These are phyloP conservation scores for Trichopoda pennipes DNA, from an alignment of 2,888 invertebrate genomes.

Conservation along the genomic window DNA sequence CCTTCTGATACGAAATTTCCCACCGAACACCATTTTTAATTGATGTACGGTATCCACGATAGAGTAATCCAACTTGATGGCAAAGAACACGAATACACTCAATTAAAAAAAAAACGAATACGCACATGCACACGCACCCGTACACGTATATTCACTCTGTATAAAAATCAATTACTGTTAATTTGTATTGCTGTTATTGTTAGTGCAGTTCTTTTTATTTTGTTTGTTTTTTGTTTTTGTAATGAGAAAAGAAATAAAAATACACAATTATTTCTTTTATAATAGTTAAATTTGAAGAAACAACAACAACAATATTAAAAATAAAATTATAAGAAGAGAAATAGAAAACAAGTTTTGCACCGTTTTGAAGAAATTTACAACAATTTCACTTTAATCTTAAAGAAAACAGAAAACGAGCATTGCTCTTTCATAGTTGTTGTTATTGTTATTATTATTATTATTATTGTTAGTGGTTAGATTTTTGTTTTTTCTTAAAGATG, in stretches of 20 bases:
- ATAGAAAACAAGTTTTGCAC: conserved; percentile 39
- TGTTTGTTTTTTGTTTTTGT: conserved; percentile 23
- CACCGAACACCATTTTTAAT: conserved; percentile 81
- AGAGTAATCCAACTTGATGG: conserved; percentile 74
- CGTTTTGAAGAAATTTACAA: conserved; percentile 62
- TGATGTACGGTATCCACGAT: conserved; percentile 77
- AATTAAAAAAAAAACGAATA: too few relatives aligned
- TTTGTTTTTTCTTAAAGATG: conserved; percentile 18
- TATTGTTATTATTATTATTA: not conserved
- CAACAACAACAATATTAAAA: conserved; percentile 10
- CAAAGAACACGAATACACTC: not conserved
- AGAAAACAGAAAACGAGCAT: conserved; percentile 48
- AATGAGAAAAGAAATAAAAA: too few relatives aligned
- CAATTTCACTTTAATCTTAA: conserved; percentile 64
- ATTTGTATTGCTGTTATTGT: conserved; percentile 2
- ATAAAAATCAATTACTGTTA: conserved; percentile 11
- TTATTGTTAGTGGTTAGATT: conserved; percentile 15
- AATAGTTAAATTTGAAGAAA: conserved; percentile 24
- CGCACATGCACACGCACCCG: conserved; percentile 3
- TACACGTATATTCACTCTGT: not conserved
- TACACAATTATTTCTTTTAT: conserved; percentile 31
- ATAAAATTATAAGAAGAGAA: not conserved
- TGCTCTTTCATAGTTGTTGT: conserved; percentile 28
- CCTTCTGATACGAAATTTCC: conserved; percentile 81
- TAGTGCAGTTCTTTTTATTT: conserved; percentile 23